Conservation (phyloP, 2,888 invertebrate species). For the Polylopha cassiicola region DNA sequence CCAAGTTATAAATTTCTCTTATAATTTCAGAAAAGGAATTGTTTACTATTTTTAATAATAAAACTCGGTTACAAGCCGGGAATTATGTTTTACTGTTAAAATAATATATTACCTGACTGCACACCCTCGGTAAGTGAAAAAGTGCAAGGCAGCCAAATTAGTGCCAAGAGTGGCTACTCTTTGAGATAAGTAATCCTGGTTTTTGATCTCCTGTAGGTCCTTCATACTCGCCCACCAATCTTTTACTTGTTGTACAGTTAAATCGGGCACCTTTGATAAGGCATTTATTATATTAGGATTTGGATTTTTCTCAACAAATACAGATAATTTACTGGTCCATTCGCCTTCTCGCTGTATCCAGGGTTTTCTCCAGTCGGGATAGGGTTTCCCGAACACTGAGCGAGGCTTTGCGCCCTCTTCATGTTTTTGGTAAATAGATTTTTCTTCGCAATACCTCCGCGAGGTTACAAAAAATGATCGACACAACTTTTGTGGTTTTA, state of each 20-base stretch:
- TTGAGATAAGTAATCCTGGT: conserved; percentile 79
- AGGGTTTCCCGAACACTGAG: conserved; percentile 56
- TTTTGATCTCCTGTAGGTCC: conserved; percentile 66
- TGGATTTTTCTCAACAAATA: conserved; percentile 69
- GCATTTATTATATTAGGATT: conserved; percentile 54
- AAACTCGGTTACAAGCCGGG: too few species aligned
- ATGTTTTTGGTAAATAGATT: conserved; percentile 55
- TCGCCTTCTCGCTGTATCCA: conserved; percentile 77
- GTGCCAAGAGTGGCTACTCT: conserved; percentile 81
- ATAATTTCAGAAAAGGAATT: too few species aligned
- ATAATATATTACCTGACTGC: conserved; percentile 82
- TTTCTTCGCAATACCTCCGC: conserved; percentile 52
- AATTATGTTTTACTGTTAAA: too few species aligned
- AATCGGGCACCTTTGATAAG: conserved; percentile 72
- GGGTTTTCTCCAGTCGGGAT: conserved; percentile 79
- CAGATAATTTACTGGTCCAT: conserved; percentile 76
- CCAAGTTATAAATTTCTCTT: too few species aligned
- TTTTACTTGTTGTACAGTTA: conserved; percentile 67
- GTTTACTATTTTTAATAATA: too few species aligned
- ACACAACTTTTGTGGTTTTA: conserved; percentile 33
- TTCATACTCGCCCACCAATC: conserved; percentile 76
- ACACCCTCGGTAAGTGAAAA: conserved; percentile 86
- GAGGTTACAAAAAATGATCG: conserved; percentile 34
- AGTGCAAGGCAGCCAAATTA: conserved; percentile 92
- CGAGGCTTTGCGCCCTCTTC: conserved; percentile 55